Percentiles rank a stretch among this genome's conserved stretches.
These are phyloP conservation scores for Parelbella ahira DNA, from an alignment of 2,888 invertebrate species.

Conservation along the genomic window DNA sequence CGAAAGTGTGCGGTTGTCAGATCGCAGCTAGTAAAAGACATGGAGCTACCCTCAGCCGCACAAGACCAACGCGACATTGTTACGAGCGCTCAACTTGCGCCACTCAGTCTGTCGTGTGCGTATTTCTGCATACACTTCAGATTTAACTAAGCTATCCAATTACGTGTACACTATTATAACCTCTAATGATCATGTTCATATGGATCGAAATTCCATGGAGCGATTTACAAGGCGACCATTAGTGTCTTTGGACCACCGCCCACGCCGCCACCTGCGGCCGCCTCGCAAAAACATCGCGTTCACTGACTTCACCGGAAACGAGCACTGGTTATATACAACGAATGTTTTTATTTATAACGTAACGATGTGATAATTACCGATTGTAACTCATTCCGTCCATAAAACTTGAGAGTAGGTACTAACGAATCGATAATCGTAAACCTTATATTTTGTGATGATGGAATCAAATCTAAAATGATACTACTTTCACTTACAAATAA, in stretches of 20 bases:
- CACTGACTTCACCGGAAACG: slow-evolving; percentile 6
- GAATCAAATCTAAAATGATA: too few species aligned
- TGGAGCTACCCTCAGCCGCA: too few species aligned
- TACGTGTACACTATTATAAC: slow-evolving; percentile 4
- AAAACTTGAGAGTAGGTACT: too few species aligned
- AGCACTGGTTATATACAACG: slow-evolving; percentile 9
- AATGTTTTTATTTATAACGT: slow-evolving; percentile 4
- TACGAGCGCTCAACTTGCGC: slow-evolving; percentile 24
- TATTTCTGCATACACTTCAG: slow-evolving; percentile 20
- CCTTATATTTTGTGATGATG: too few species aligned
- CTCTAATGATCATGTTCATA: not conserved
- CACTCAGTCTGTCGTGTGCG: slow-evolving; percentile 25
- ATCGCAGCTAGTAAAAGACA: too few species aligned
- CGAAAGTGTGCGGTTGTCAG: too few species aligned
- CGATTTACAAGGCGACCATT: slow-evolving; percentile 9
- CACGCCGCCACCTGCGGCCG: slow-evolving; percentile 22
- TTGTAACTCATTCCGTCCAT: too few species aligned
- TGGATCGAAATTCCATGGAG: not conserved
- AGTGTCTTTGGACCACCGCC: slow-evolving; percentile 15
- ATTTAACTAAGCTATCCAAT: slow-evolving; percentile 17
- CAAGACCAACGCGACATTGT: too few species aligned
- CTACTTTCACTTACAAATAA: too few species aligned
- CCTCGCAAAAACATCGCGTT: slow-evolving; percentile 13
- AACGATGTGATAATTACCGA: too few species aligned
- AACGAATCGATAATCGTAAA: too few species aligned